Base-by-base conservation (phyloP, 1,140 invertebrate species). In the Acyrthosiphon pisum region DNA sequence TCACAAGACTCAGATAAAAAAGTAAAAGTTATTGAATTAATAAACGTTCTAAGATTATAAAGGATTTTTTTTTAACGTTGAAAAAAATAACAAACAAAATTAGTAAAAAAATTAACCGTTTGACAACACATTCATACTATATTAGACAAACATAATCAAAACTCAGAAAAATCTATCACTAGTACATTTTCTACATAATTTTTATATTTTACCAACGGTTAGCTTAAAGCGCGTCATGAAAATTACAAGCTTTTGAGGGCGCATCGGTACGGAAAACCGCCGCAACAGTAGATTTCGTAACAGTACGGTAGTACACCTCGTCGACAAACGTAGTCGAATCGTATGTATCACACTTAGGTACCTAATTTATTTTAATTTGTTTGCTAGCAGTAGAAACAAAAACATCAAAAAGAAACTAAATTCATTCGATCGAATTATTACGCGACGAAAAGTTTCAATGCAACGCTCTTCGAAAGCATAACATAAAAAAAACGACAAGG, bases 261-360 rank as follows among this genome's bases (percentile, higher is more conserved):
- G 88, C 88, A 56, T 89, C 88, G 88, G 88, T 89, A 89, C 22
- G 30, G 14, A 46, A 37, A 9, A 87, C 37, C 83, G 22, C 83
- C 37, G 48, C 48, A 56, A 35, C 22, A 26, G 44, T 26, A 35
- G 88, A 48, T 48, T 87, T 87, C 30, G 46, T 35, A 88, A 37
- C 87, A 89, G 87, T 50, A 50, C 48, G n/a, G 35, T 37, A 89
- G 87, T 37, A 89, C 48, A 50, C 35, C 46, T 48, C 48, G 87
- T 89, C 87, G 48, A n/a, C 86, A 48, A 88, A 88, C 87, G 48
- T 35, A 50, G 87, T 89, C 87, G 37, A 44, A 86, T 86, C 41
- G 83, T 84, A 86, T 41, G 60, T n/a, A 86, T 30, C 44, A 46
- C 26, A 44, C 1, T 86, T 86, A 86, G 37, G 37, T 46, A 46